These are phyloP conservation scores for Cydia pomonella DNA, from an alignment of 1,140 invertebrate genomes.

Conservation along the genomic window DNA sequence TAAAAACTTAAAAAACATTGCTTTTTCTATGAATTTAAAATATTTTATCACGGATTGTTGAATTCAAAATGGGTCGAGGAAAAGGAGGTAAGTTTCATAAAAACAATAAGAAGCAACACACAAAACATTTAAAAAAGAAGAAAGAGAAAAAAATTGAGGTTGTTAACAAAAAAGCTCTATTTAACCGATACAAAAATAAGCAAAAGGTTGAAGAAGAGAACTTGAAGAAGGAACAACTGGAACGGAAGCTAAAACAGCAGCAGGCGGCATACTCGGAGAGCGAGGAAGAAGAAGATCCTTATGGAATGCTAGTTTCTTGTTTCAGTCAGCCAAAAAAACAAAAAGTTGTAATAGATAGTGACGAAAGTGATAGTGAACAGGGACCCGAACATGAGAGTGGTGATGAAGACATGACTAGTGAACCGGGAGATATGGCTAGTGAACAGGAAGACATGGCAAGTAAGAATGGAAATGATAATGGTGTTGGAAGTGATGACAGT, in stretches of 20 bases:
- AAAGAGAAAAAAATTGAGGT: conserved; percentile 56
- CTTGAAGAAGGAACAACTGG: conserved; percentile 63
- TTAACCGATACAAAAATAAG: conserved; percentile 78
- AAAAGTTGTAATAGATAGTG: conserved; percentile 42
- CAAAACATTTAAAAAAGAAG: conserved; percentile 49
- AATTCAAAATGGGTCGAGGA: conserved; percentile 4
- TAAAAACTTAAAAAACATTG: not conserved
- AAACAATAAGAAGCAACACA: conserved; percentile 21
- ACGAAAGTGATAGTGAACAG: conserved; percentile 58
- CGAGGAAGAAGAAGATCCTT: conserved; percentile 80
- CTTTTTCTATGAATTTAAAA: not conserved
- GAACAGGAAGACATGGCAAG: conserved; percentile 54
- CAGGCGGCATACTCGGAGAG: conserved; percentile 66
- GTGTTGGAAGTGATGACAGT: conserved; percentile 38
- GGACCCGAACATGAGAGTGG: conserved; percentile 35
- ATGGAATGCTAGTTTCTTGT: conserved; percentile 81
- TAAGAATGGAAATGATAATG: conserved; percentile 36
- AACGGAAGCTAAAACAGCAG: conserved; percentile 58
- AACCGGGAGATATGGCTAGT: conserved; percentile 53
- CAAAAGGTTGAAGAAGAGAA: conserved; percentile 72
- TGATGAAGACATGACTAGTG: conserved; percentile 41
- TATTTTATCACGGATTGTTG: not conserved
- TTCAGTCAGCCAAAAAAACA: conserved; percentile 65
- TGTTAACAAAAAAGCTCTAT: conserved; percentile 71
- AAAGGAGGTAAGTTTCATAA: conserved; percentile 23